A percentile compares a stretch with the other conserved stretches of the same genome.
phyloP scores from a whole-genome alignment of 2,113 vertebrate species.

The Melanerpes formicivorus region DNA sequence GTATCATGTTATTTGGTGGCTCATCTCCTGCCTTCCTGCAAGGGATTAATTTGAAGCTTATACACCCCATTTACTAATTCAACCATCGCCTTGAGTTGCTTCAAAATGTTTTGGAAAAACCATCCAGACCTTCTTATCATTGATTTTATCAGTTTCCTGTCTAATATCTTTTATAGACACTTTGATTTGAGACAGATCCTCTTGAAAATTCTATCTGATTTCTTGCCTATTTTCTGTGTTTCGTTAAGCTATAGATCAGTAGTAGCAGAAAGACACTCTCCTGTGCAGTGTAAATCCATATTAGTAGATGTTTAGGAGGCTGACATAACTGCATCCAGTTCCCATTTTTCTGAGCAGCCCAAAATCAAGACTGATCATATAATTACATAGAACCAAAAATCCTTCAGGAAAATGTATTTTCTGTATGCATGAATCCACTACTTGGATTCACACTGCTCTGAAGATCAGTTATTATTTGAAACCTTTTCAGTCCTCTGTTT shows the following conservation, averaged over 20 bases:
- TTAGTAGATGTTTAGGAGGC: neutral
- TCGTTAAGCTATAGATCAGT: neutral
- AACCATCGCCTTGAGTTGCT: neutral
- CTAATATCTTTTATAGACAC: neutral
- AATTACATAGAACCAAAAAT: no score
- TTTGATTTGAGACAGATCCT: neutral
- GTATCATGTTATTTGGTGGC: rapidly evolving
- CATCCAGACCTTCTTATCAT: neutral
- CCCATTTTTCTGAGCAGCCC: no score
- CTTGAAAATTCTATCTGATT: neutral
- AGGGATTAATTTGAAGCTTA: neutral
- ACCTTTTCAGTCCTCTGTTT: no score
- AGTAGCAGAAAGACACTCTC: neutral
- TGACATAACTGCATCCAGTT: no score
- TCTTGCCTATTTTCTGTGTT: neutral
- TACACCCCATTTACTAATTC: neutral
- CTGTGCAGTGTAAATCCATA: neutral
- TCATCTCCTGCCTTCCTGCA: neutral
- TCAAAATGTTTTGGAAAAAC: neutral
- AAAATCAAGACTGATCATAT: no score
- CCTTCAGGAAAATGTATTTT: no score
- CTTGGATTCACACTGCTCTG: no score
- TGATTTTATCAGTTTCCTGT: neutral
- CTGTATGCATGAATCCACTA: no score
- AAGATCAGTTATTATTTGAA: no score